These are phyloP conservation scores for Lutraria lutraria DNA, from an alignment of 2,888 invertebrate genomes.

Conservation along the genomic window DNA sequence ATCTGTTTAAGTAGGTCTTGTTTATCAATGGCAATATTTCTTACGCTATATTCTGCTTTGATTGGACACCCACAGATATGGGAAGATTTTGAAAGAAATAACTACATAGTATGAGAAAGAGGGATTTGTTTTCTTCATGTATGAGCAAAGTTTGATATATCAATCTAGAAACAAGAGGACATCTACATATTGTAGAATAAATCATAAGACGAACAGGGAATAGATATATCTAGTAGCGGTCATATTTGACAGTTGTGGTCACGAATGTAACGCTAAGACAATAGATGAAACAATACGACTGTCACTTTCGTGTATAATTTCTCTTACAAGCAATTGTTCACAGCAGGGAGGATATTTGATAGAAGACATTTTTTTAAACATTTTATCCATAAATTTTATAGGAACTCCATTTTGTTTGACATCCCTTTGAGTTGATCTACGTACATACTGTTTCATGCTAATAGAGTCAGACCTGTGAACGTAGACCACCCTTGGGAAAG, in stretches of 20 bases:
- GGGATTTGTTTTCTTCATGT: background rate
- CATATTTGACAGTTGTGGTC: slow-evolving; percentile 57
- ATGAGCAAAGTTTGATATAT: slow-evolving; percentile 49
- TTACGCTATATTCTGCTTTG: no score
- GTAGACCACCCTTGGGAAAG: no score
- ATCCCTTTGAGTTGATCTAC: no score
- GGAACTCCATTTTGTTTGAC: background rate
- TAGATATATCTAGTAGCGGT: slow-evolving; percentile 55
- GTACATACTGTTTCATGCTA: no score
- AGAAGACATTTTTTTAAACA: background rate
- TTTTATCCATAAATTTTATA: background rate
- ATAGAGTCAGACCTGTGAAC: no score
- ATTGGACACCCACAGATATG: no score
- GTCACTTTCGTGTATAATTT: slow-evolving; percentile 43
- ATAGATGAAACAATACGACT: slow-evolving; percentile 56
- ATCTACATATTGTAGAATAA: slow-evolving; percentile 55
- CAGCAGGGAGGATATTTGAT: background rate
- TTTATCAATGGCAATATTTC: no score
- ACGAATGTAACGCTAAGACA: slow-evolving; percentile 48
- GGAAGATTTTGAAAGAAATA: no score
- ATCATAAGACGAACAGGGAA: slow-evolving; percentile 44
- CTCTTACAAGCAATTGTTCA: slow-evolving; percentile 2
- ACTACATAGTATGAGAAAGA: background rate
- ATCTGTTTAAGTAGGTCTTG: no score
- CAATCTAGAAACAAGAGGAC: slow-evolving; percentile 50